Conservation (phyloP, 2,113 vertebrate species). For the Choloepus hoffmanni region DNA sequence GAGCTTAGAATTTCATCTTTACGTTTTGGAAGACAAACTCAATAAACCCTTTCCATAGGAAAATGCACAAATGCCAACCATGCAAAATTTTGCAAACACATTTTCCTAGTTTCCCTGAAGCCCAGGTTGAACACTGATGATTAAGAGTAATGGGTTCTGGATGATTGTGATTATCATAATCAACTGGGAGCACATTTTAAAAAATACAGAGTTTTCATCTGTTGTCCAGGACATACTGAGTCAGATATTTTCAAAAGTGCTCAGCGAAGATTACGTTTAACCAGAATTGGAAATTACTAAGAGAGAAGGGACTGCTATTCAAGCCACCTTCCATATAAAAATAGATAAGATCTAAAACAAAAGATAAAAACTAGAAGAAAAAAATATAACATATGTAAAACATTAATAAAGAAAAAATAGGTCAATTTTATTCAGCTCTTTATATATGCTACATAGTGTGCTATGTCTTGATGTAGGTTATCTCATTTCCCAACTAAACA, state of each 20-base stretch:
- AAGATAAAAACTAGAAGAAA: not conserved
- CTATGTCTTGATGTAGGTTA: not conserved
- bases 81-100: not conserved
- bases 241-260: not conserved
- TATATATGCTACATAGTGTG: not conserved
- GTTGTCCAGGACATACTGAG: not conserved
- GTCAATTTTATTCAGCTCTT: not conserved
- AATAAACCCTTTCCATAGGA: not conserved
- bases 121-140: not conserved
- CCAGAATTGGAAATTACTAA: not conserved
- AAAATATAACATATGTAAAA: not conserved
- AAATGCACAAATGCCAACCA: not conserved
- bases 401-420: not conserved
- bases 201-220: not conserved
- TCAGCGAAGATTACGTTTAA: not conserved
- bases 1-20: not conserved
- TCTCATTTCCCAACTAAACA: not conserved
- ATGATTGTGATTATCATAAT: not conserved
- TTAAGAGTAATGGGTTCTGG: not conserved
- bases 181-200: not conserved
- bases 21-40: not conserved
- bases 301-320: not conserved
- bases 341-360: not conserved
- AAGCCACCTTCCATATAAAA: not conserved
- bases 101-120: not conserved